A percentile compares a stretch with the other conserved stretches of the same genome.
These are phyloP conservation scores for Sciurus vulgaris DNA, from an alignment of 2,797 vertebrate species.

Conservation along the genomic window DNA sequence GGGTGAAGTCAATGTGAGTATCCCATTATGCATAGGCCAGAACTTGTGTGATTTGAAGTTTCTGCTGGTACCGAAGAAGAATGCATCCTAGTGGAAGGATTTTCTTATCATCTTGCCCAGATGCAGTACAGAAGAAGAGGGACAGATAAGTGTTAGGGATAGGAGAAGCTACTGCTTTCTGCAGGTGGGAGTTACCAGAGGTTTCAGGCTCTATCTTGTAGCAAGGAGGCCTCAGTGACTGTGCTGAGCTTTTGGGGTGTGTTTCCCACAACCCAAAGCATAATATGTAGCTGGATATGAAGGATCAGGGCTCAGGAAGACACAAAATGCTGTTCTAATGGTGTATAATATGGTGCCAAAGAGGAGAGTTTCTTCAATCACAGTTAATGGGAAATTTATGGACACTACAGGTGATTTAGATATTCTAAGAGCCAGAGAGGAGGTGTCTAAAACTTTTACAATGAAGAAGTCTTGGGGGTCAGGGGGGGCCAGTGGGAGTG, in stretches of 20 bases:
- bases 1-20: neutral
- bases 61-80: neutral
- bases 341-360: no score
- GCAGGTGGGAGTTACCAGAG: neutral
- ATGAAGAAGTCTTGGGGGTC: neutral
- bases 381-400: neutral
- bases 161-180: neutral
- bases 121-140: neutral
- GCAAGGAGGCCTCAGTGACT: neutral
- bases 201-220: neutral
- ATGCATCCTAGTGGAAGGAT: neutral
- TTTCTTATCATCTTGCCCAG: neutral
- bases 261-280: neutral
- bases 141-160: neutral
- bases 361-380: neutral
- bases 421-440: neutral
- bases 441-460: neutral
- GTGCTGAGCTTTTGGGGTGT: neutral
- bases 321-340: neutral
- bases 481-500: neutral
- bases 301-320: neutral
- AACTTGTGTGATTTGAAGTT: neutral
- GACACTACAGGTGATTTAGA: neutral
- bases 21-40: neutral
- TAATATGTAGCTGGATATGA: neutral